These are phyloP conservation scores for Epizoanthus illoricatus DNA, from an alignment of 92 coral and sea anemone species.

Conservation along the genomic window DNA sequence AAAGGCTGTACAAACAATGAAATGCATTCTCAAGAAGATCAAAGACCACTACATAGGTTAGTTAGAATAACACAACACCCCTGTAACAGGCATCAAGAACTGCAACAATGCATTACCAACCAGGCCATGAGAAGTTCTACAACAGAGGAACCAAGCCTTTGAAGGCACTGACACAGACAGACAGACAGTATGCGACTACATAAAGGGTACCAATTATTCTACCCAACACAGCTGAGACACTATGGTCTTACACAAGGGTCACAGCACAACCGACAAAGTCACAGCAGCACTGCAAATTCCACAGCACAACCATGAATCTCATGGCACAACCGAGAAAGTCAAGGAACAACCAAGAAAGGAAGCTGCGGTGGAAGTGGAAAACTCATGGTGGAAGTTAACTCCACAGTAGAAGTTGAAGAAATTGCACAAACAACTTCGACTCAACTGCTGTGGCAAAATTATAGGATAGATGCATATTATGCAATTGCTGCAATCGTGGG, in stretches of 20 bases:
- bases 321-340: too few species aligned
- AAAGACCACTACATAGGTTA: conserved; percentile 34
- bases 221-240: conserved; percentile 20
- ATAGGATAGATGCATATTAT: too few species aligned
- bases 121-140: not conserved
- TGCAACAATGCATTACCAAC: conserved; percentile 8
- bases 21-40: conserved; percentile 21
- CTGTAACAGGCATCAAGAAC: conserved; percentile 37
- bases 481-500: too few species aligned
- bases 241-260: conserved; percentile 26
- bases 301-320: too few species aligned
- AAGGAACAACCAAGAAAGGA: too few species aligned
- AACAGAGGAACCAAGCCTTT: conserved; percentile 32
- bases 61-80: conserved; percentile 36
- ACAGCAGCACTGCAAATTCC: too few species aligned
- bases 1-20: conserved; percentile 32
- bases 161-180: conserved; percentile 29
- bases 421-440: too few species aligned
- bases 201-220: conserved; percentile 46
- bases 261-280: too few species aligned
- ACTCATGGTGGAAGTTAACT: too few species aligned
- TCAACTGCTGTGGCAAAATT: too few species aligned
- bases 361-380: too few species aligned
- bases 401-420: too few species aligned
- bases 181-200: conserved; percentile 49